Evolutionary conservation across 53 echinoderm and acorn worm genomes (phyloP), one percentile per base, ranked within the genome.

Genomic region (Hippasteria phrygiana): DNA sequence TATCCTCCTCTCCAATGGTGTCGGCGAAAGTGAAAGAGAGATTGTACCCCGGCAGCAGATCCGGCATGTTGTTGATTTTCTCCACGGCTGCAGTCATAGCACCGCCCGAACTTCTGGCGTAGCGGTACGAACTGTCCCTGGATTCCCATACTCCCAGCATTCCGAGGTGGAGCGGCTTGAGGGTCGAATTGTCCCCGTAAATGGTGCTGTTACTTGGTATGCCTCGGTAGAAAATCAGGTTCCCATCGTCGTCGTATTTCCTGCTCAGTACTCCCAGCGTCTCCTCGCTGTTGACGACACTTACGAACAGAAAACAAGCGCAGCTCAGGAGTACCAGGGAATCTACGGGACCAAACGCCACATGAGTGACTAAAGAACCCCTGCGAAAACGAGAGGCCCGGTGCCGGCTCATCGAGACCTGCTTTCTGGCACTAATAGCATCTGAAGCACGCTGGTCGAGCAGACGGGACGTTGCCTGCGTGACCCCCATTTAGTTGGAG

Each of bases 21-120:
- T 94, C 91, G n/a, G 72, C 77, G 77, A 90, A 95, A 17, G 75
- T 66, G 55, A 83, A 94, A 12, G 90, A 85, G 5, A 99, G 41
- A 7, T 91, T 88, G 73, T 94, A 95, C 11, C 85, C 96, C 33
- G 94, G 87, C 20, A 99, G 69, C 1, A 96, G 59, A 27, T 90
- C 75, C 2, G 84, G 73, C 53, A 90, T 51, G 43, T 59, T 90
- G 73, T 99, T 99, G 31, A 96, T 83, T 47, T 94, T 84, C 29
- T 91, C 85, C 16, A 93, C 93, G 2, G 99, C 99, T 35, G 90
- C 71, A 16, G 93, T 96, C 93, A 99, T 94, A 48, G 96, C 99
- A 4, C 99, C 99, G 18, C 97, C 95, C 22, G 93, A 92, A 42
- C 79, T 62, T 63, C 77, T 87, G 12, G 92, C 95, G 33, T 91